phyloP scores from a whole-genome alignment of 1,140 invertebrate species.

The Zaprionus vittiger region DNA sequence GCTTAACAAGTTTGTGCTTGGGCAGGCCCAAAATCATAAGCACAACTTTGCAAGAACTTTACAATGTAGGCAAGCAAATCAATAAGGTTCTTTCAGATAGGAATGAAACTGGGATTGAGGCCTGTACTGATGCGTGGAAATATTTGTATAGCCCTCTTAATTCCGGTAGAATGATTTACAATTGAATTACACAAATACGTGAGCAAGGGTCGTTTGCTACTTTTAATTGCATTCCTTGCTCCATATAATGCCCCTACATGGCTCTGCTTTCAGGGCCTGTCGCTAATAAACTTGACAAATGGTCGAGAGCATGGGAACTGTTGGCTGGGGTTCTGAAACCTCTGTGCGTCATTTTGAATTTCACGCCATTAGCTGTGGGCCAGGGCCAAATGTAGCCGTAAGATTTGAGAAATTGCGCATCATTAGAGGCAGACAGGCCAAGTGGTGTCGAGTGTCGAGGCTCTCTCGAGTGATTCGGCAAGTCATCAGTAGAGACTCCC shows the following conservation, averaged over 20 bases:
- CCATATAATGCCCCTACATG: constrained; percentile 33
- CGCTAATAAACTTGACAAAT: constrained; percentile 82
- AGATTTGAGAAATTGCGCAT: constrained; percentile 78
- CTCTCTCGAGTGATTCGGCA: constrained; percentile 59
- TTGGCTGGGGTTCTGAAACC: constrained; percentile 13
- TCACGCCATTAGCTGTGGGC: constrained; percentile 74
- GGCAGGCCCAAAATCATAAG: constrained; percentile 6
- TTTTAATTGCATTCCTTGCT: constrained; percentile 25
- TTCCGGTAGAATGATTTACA: constrained; percentile 9
- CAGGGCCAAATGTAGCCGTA: constrained; percentile 41
- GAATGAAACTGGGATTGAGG: neutral
- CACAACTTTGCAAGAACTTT: neutral
- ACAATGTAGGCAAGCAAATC: constrained; percentile 2
- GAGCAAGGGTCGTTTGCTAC: constrained; percentile 6
- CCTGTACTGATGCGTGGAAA: neutral
- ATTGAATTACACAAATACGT: constrained; percentile 22
- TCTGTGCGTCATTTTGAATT: constrained; percentile 73
- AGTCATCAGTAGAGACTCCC: constrained; percentile 45
- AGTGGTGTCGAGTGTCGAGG: constrained; percentile 52
- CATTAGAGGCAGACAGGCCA: constrained; percentile 64
- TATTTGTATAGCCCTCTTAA: neutral
- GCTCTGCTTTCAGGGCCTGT: constrained; percentile 17
- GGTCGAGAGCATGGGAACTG: constrained; percentile 49
- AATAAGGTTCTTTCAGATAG: constrained; percentile 2
- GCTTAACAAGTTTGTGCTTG: constrained; percentile 15